phyloP scores from a whole-genome alignment of 2,113 vertebrate species.

The Silurus meridionalis region DNA sequence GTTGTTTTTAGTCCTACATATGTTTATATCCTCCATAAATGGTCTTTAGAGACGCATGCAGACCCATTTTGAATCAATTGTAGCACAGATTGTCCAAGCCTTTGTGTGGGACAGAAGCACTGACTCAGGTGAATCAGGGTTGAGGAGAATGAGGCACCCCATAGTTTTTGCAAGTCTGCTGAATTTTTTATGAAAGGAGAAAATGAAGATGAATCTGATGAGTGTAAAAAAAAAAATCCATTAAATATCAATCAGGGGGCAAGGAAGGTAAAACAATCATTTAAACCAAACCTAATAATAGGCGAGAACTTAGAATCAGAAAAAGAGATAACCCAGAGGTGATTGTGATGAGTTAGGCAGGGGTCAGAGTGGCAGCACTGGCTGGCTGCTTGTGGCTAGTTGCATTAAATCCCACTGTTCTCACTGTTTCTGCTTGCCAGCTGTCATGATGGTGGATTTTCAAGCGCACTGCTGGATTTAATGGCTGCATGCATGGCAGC shows the following conservation, averaged over 20 bases:
- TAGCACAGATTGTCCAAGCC: constrained; percentile 96
- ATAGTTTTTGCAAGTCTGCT: constrained; percentile 98
- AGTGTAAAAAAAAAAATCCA: constrained; percentile 31
- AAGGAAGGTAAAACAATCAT: constrained; percentile 80
- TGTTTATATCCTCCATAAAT: constrained; percentile 90
- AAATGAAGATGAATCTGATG: constrained; percentile 32
- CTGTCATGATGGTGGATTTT: constrained; percentile 46
- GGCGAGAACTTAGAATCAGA: constrained; percentile 74
- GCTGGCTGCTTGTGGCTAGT: constrained; percentile 30
- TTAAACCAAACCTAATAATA: constrained; percentile 94
- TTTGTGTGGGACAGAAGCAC: constrained; percentile 82
- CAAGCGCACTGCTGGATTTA: constrained; percentile 32
- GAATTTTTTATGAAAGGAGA: constrained; percentile 97
- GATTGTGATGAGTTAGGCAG: neutral
- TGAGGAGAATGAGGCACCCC: constrained; percentile 86
- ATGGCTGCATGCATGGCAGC: constrained; percentile 45
- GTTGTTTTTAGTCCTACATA: constrained; percentile 90
- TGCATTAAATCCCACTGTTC: constrained; percentile 57
- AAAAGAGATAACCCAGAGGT: constrained; percentile 59
- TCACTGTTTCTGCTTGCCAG: constrained; percentile 51
- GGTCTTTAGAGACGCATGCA: constrained; percentile 87
- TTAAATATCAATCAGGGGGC: constrained; percentile 56
- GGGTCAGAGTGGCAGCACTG: constrained; percentile 10
- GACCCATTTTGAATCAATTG: constrained; percentile 98
- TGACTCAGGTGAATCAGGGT: constrained; percentile 90